These are phyloP conservation scores for Leptinotarsa rubiginosa DNA, from an alignment of 2,888 invertebrate genomes.

Conservation along the genomic window DNA sequence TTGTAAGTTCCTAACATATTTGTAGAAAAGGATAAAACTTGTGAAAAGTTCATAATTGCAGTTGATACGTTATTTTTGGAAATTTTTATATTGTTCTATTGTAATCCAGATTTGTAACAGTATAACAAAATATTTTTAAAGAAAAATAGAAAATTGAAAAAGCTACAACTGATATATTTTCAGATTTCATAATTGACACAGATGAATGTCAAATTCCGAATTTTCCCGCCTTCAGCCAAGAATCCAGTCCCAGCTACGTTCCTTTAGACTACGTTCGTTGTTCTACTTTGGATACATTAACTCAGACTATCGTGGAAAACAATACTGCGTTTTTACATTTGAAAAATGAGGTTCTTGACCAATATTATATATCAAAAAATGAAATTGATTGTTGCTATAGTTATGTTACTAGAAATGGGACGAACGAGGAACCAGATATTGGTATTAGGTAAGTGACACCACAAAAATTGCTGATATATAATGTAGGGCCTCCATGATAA, in stretches of 20 bases:
- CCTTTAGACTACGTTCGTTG: slow-evolving; percentile 49
- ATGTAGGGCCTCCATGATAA: too few relatives aligned
- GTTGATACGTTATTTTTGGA: too few relatives aligned
- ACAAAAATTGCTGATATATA: not conserved
- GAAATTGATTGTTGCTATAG: slow-evolving; percentile 54
- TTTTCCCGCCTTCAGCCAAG: slow-evolving; percentile 48
- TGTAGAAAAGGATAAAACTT: too few relatives aligned
- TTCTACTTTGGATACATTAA: slow-evolving; percentile 45
- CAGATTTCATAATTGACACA: slow-evolving; percentile 51
- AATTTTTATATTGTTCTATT: not conserved
- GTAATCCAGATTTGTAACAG: too few relatives aligned
- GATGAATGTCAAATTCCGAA: slow-evolving; percentile 53
- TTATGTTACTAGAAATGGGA: slow-evolving; percentile 50
- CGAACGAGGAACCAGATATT: slow-evolving; percentile 46
- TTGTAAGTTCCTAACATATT: too few relatives aligned
- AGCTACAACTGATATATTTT: slow-evolving; percentile 1
- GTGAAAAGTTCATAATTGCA: too few relatives aligned
- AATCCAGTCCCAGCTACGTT: slow-evolving; percentile 39
- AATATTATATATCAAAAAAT: slow-evolving; percentile 42
- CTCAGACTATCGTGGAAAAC: slow-evolving; percentile 47
- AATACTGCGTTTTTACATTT: slow-evolving; percentile 50
- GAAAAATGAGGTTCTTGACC: slow-evolving; percentile 39
- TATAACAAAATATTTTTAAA: too few relatives aligned
- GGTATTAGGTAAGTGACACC: slow-evolving; percentile 46
- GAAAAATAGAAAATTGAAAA: not conserved